These are phyloP conservation scores for Caloenas nicobarica DNA, from an alignment of 2,113 vertebrate genomes.

Conservation along the genomic window DNA sequence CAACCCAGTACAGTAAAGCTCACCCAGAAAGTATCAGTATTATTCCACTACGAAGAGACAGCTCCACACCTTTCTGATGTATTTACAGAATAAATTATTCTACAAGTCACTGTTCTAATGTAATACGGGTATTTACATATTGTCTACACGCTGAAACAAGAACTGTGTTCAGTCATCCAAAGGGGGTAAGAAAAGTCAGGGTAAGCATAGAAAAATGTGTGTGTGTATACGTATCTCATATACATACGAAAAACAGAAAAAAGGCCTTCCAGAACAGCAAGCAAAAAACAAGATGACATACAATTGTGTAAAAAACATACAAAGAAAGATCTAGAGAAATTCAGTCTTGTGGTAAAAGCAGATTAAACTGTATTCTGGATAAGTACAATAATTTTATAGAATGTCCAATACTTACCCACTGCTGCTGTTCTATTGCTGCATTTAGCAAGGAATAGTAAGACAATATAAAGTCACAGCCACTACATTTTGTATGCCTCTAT, in stretches of 20 bases:
- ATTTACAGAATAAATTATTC: background rate
- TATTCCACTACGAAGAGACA: background rate
- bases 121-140: background rate
- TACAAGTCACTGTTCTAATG: background rate
- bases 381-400: background rate
- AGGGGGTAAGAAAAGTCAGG: conserved; percentile 47
- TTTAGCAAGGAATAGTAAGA: background rate
- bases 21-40: background rate
- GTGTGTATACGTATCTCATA: background rate
- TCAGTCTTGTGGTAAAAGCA: background rate
- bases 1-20: background rate
- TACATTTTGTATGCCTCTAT: background rate
- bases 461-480: background rate
- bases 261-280: background rate
- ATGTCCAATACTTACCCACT: background rate
- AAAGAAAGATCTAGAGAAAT: background rate
- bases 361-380: background rate
- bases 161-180: conserved; percentile 36
- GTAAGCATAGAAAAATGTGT: background rate
- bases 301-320: background rate
- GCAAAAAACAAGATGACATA: background rate
- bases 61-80: background rate
- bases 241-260: background rate
- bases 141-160: background rate
- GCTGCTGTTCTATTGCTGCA: background rate